Evolutionary conservation across 2,113 vertebrate species (phyloP).

Genomic region (Piaya cayana): DNA sequence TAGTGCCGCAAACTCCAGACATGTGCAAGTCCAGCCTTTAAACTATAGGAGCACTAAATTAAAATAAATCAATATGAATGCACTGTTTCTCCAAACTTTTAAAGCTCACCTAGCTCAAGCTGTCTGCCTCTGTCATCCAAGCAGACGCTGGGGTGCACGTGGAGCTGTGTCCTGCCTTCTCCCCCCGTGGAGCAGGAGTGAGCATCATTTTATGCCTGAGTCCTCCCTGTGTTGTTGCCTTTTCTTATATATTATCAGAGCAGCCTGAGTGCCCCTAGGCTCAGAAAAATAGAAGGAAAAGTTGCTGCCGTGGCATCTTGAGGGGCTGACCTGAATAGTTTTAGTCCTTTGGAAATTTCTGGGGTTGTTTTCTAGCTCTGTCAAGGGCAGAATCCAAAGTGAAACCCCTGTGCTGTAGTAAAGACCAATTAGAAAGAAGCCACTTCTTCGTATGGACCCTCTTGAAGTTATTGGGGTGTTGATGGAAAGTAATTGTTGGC

Average conservation of each 20-base stretch:
- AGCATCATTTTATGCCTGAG: fast-evolving
- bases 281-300: neutral
- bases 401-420: neutral
- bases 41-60: neutral
- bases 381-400: fast-evolving
- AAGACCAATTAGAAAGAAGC: neutral
- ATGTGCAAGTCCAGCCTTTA: neutral
- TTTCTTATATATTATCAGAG: fast-evolving
- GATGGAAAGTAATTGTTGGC: neutral
- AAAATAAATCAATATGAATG: neutral
- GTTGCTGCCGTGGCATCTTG: fast-evolving
- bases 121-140: neutral
- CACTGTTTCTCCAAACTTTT: neutral
- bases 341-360: neutral
- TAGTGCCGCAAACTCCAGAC: neutral
- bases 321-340: neutral
- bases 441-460: neutral
- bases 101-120: neutral
- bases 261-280: neutral
- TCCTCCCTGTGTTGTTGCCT: neutral
- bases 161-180: neutral
- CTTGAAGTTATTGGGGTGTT: neutral
- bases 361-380: neutral
- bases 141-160: neutral
- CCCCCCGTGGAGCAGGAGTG: neutral